These are phyloP conservation scores for Pangasianodon gigas DNA, from an alignment of 2,113 vertebrate genomes.

Conservation along the genomic window DNA sequence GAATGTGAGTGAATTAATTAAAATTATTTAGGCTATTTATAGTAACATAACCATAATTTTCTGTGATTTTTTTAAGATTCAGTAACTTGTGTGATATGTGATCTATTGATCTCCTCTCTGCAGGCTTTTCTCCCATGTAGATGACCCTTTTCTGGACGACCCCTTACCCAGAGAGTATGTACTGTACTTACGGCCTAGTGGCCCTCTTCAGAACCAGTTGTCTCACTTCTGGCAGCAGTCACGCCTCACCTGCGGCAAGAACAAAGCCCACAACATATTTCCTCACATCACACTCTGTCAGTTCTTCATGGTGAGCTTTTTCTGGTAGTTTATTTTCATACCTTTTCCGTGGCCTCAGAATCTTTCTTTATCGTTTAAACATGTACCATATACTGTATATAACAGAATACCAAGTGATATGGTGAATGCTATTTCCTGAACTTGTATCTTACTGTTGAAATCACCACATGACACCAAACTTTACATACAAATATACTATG, in stretches of 20 bases:
- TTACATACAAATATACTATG: background rate
- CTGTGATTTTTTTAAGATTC: background rate
- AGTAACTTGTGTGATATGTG: background rate
- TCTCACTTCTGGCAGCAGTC: conserved; percentile 95
- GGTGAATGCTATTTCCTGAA: no score
- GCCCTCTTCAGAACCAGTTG: conserved; percentile 91
- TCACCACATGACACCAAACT: background rate
- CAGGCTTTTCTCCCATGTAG: conserved; percentile 96
- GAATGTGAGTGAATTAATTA: background rate
- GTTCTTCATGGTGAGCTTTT: conserved; percentile 92
- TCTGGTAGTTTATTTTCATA: background rate
- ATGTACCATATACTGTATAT: no score
- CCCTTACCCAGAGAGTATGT: conserved; percentile 93
- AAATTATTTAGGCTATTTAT: background rate
- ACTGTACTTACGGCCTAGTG: conserved; percentile 92
- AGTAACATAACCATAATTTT: background rate
- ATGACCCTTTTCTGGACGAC: conserved; percentile 94
- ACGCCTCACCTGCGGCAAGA: conserved; percentile 92
- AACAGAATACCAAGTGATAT: no score
- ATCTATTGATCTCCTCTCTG: background rate
- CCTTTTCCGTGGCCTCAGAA: background rate
- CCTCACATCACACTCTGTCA: conserved; percentile 98
- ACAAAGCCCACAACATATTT: conserved; percentile 99
- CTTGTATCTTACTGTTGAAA: background rate
- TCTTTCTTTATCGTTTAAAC: no score